These are phyloP conservation scores for Nasonia vitripennis DNA, from an alignment of 1,140 invertebrate species.

Conservation along the genomic window DNA sequence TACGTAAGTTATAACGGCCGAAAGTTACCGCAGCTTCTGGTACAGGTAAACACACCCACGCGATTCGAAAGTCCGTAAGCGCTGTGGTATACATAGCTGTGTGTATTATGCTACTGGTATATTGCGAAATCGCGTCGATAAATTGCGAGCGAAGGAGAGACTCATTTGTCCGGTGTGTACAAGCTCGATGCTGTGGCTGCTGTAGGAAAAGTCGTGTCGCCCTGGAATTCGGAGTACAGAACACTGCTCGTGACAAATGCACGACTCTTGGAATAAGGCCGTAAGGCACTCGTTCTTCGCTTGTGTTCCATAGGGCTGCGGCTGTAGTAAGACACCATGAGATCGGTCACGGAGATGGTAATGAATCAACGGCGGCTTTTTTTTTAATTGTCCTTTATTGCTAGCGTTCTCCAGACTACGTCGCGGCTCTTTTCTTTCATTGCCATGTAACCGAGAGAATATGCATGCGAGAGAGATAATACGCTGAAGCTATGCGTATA, in stretches of 20 bases:
- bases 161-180: not conserved
- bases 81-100: too few relatives aligned
- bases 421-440: not conserved
- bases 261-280: not conserved
- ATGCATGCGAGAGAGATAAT: not conserved
- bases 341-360: not conserved
- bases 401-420: not conserved
- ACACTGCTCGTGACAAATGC: not conserved
- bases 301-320: not conserved
- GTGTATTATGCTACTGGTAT: not conserved
- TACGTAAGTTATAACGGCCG: not conserved
- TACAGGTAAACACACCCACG: conserved; percentile 2
- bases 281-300: conserved; percentile 6
- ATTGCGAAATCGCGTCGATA: conserved; percentile 31
- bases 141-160: conserved; percentile 40
- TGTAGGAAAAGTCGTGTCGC: not conserved
- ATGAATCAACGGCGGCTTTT: conserved; percentile 30
- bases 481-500: too few relatives aligned
- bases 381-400: conserved; percentile 32
- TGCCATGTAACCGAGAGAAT: not conserved
- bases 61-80: conserved; percentile 21
- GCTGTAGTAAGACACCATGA: not conserved
- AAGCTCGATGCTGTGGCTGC: not conserved
- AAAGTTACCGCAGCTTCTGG: not conserved
- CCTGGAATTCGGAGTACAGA: not conserved